phyloP scores from a whole-genome alignment of 2,888 invertebrate genomes.

The Chrysolina oricalcia region DNA sequence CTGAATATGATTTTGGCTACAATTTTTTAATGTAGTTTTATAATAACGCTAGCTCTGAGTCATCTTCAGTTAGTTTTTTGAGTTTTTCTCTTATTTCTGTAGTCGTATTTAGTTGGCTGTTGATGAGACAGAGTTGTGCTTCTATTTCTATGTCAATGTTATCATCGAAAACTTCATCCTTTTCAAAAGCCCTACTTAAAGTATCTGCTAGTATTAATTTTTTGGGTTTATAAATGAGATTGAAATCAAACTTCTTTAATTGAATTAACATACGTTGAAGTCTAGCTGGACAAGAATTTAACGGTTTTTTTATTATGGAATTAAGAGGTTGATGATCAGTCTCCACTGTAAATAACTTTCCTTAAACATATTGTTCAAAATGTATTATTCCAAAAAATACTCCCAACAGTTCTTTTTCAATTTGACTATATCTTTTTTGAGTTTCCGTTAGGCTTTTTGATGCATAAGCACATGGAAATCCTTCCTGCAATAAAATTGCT shows the following conservation, averaged over 20 bases:
- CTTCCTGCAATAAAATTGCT: constrained; percentile 56
- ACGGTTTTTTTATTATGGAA: constrained; percentile 21
- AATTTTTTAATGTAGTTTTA: not conserved
- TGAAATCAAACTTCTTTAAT: too few relatives aligned
- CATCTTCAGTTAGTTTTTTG: not conserved
- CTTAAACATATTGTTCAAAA: too few relatives aligned
- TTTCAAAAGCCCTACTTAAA: constrained; percentile 29
- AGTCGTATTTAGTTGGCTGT: not conserved
- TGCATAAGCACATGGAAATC: constrained; percentile 7
- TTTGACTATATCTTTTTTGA: constrained; percentile 34
- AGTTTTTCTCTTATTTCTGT: not conserved
- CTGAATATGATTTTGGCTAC: too few relatives aligned
- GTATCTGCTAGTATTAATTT: constrained; percentile 34
- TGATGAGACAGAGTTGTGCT: not conserved
- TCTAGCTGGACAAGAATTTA: constrained; percentile 25
- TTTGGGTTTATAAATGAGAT: constrained; percentile 23
- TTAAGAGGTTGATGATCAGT: constrained; percentile 28
- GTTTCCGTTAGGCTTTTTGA: not conserved
- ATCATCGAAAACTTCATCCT: constrained; percentile 23
- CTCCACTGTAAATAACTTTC: constrained; percentile 37
- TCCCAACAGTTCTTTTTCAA: constrained; percentile 56
- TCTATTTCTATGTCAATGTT: constrained; percentile 12
- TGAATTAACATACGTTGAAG: constrained; percentile 35
- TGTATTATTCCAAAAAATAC: constrained; percentile 40
- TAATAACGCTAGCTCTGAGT: not conserved